phyloP scores from a whole-genome alignment of 2,888 invertebrate genomes.

The Rhodophaea formosa region DNA sequence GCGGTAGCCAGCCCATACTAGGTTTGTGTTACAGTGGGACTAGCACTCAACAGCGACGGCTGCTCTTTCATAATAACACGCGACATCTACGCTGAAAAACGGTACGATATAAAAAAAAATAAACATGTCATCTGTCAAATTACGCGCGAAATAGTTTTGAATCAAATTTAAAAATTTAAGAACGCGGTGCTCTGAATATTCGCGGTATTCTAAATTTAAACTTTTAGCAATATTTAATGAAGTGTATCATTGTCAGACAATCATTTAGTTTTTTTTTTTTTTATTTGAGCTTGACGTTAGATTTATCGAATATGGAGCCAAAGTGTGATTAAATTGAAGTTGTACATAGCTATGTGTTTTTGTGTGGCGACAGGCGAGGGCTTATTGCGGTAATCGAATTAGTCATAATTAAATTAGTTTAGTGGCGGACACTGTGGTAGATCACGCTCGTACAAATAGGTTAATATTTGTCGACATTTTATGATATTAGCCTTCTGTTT shows the following conservation, averaged over 20 bases:
- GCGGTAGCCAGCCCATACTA: conserved; percentile 51
- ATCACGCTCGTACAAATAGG: conserved; percentile 47
- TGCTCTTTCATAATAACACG: conserved; percentile 47
- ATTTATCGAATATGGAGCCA: neutral
- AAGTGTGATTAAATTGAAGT: conserved; percentile 8
- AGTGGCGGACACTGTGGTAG: conserved; percentile 39
- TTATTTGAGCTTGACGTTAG: neutral
- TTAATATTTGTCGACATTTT: conserved; percentile 41
- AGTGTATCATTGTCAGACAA: too few species aligned
- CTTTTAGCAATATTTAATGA: too few species aligned
- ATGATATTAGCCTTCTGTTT: conserved; percentile 30
- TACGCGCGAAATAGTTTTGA: conserved; percentile 9
- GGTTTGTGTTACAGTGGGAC: conserved; percentile 55
- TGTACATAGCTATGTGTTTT: conserved; percentile 20
- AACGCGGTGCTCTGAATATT: neutral
- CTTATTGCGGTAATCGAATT: conserved; percentile 72
- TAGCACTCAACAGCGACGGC: conserved; percentile 63
- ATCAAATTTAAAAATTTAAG: neutral
- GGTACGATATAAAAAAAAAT: conserved; percentile 30
- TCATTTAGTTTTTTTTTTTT: too few species aligned
- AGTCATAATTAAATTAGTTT: conserved; percentile 72
- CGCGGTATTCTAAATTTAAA: neutral
- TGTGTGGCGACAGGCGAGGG: conserved; percentile 45
- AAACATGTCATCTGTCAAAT: conserved; percentile 9
- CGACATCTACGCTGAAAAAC: conserved; percentile 30